phyloP scores from a whole-genome alignment of 1,140 invertebrate genomes.

The Procambarus virginalis region DNA sequence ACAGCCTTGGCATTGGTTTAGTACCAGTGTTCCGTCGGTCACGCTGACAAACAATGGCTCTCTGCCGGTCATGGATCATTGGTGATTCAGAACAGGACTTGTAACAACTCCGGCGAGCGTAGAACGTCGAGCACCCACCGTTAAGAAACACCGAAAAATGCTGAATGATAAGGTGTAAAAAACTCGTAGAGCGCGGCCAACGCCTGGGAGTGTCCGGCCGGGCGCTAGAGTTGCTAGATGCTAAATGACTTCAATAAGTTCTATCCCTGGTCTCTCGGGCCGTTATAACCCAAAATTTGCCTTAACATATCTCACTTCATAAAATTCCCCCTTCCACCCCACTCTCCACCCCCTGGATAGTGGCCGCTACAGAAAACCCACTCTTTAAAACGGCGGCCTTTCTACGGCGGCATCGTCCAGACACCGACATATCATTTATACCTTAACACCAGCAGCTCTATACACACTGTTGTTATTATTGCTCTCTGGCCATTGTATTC shows the following conservation, averaged over 20 bases:
- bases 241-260: conserved; percentile 61
- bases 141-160: conserved; percentile 15
- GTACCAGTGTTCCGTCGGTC: neutral
- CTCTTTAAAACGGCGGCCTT: neutral
- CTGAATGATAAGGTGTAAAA: conserved; percentile 53
- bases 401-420: neutral
- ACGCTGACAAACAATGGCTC: neutral
- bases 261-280: conserved; percentile 34
- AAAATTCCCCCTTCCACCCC: neutral
- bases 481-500: conserved; percentile 17
- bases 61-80: conserved; percentile 25
- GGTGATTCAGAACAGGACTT: conserved; percentile 6
- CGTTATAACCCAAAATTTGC: conserved; percentile 35
- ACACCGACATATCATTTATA: conserved; percentile 20
- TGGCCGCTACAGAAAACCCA: neutral
- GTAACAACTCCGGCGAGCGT: neutral
- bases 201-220: conserved; percentile 1
- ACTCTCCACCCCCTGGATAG: no score
- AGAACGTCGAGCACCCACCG: neutral
- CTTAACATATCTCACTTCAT: conserved; percentile 24
- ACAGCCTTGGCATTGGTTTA: neutral
- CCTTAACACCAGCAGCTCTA: neutral
- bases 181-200: conserved; percentile 29
- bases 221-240: conserved; percentile 41
- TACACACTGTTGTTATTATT: conserved; percentile 24